phyloP scores from a whole-genome alignment of 2,888 invertebrate genomes.

The Thymelicus sylvestris region DNA sequence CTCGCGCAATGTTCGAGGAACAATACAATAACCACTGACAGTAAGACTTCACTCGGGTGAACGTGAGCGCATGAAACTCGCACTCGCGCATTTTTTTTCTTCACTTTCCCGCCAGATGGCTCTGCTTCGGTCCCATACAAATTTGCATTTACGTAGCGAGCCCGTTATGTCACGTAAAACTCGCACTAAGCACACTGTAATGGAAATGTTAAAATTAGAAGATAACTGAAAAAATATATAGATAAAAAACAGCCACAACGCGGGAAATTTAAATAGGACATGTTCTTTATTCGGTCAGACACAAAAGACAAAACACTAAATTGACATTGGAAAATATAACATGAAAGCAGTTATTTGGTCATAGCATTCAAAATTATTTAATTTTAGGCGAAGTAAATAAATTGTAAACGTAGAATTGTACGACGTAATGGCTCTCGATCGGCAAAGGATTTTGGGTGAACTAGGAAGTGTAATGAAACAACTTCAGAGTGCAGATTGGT shows the following conservation, averaged over 20 bases:
- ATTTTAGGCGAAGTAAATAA: slow-evolving; percentile 21
- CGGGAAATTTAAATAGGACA: slow-evolving; percentile 1
- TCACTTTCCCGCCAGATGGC: too few species aligned
- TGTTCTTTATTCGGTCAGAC: not conserved
- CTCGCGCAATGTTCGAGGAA: too few species aligned
- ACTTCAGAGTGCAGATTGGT: slow-evolving; percentile 78
- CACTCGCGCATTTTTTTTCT: too few species aligned
- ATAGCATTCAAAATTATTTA: slow-evolving; percentile 16
- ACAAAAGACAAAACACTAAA: slow-evolving; percentile 1
- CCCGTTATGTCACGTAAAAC: too few species aligned
- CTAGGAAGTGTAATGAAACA: slow-evolving; percentile 78
- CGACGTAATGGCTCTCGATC: slow-evolving; percentile 68
- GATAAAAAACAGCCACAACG: not conserved
- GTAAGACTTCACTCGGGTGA: too few species aligned
- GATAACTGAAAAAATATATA: too few species aligned
- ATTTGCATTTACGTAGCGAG: too few species aligned
- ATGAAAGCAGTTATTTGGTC: slow-evolving; percentile 1
- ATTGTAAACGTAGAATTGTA: slow-evolving; percentile 31
- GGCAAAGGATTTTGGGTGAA: slow-evolving; percentile 72
- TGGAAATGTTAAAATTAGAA: too few species aligned
- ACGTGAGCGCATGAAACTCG: too few species aligned
- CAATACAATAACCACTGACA: too few species aligned
- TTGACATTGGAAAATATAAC: not conserved
- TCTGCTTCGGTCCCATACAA: too few species aligned
- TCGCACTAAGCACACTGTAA: too few species aligned